Base-by-base conservation (phyloP, 2,113 vertebrate genomes). In the Psophia crepitans region DNA sequence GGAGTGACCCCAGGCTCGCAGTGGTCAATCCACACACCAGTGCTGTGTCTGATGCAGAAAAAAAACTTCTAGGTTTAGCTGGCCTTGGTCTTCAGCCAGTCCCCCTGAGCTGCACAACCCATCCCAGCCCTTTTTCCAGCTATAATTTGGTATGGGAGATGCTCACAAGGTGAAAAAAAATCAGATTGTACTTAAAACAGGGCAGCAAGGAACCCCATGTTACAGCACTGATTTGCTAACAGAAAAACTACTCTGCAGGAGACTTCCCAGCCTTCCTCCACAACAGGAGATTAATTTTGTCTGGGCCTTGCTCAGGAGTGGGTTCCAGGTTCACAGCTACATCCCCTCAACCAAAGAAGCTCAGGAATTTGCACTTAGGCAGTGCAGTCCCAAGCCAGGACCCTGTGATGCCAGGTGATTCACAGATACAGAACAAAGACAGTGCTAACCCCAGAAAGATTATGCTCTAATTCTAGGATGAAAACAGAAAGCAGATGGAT, bases 401-500 rank as follows among this genome's bases (percentile, higher is more conserved):
- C 28, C n/a, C 87, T 79, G 84, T 61, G 75, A 88, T 77, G 71
- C 41, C 49, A 61, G 24, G 93, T 79, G 65, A 93, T 89, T 68
- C 78, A 84, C 39, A 93, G 74, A 89, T 14, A 84, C 23, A 82
- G 70, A 83, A 87, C 78, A 82, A 64, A 82, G 81, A 84, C 87
- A 68, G 46, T 51, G 48, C 69, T 79, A 68, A 89, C 27, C 19
- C 60, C 77, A 84, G 91, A 33, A 82, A 75, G 43, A 87, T 41
- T 68, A 76, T 12, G 35, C 28, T 76, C 48, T 57, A 71, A 53
- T 91, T 89, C 81, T 57, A 96, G 39, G 39, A 95, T 94, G 94
- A 82, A 82, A 94, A 96, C 93, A 93, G 81, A 96, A 96, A 96
- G 94, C 96, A 87, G 89, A 82, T 83, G 93, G 74, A 96, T 89